These are phyloP conservation scores for Orthosia incerta DNA, from an alignment of 2,888 invertebrate genomes.

Conservation along the genomic window DNA sequence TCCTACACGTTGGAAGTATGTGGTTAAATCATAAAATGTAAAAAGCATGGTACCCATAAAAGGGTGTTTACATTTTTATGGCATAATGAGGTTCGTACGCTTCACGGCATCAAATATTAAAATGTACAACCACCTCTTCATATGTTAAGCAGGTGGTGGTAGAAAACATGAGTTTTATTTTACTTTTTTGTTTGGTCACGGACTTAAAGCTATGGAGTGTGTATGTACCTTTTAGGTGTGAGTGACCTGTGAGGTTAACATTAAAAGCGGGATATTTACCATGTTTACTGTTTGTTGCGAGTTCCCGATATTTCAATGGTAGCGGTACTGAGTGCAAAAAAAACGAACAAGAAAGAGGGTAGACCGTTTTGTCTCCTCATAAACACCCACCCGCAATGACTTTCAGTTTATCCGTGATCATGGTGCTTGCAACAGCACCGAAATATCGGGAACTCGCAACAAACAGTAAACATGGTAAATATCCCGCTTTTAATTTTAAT, in stretches of 20 bases:
- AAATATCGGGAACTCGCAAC: no score
- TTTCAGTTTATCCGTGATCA: no score
- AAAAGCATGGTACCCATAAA: conserved; percentile 46
- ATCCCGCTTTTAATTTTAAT: no score
- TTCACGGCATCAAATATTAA: conserved; percentile 51
- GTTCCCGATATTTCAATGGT: no score
- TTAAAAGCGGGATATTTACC: no score
- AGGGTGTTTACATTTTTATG: conserved; percentile 61
- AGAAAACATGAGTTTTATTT: not conserved
- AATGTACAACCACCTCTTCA: conserved; percentile 36
- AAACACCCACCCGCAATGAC: no score
- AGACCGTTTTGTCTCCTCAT: no score
- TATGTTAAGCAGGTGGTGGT: conserved; percentile 18
- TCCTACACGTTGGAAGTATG: conserved; percentile 30
- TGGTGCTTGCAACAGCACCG: no score
- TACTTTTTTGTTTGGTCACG: conserved; percentile 9
- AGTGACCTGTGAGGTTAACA: not conserved
- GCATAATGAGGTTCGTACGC: conserved; percentile 54
- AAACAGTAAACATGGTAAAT: no score
- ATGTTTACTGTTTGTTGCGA: no score
- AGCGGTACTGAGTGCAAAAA: no score
- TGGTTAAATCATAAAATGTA: conserved; percentile 57
- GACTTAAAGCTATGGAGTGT: not conserved
- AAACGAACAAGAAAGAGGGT: no score
- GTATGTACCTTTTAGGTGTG: not conserved